Percentiles rank a stretch among this genome's conserved stretches.
Conservation (phyloP, 2,113 vertebrate species). For the Charina bottae region DNA sequence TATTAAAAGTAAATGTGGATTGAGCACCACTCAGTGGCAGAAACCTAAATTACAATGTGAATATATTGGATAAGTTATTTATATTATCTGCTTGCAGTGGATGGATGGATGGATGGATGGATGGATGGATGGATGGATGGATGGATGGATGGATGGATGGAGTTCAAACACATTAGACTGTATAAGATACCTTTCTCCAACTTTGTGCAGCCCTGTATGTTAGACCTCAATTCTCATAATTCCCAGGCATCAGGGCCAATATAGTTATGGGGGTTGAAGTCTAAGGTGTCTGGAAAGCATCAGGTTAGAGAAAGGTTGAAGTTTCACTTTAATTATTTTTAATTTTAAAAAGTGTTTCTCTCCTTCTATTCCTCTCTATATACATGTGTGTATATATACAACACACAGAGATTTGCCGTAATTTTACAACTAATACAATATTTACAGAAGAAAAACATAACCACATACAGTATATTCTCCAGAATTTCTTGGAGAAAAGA, state of each 20-base stretch:
- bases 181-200: background rate
- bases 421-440: background rate
- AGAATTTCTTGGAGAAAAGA: background rate
- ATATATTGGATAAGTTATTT: background rate
- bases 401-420: background rate
- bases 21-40: constrained; percentile 68
- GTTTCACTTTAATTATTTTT: background rate
- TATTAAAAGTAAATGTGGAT: background rate
- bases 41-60: background rate
- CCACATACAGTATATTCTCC: background rate
- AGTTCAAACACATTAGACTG: background rate
- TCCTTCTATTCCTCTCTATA: background rate
- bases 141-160: background rate
- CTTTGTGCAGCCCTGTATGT: background rate
- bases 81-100: background rate
- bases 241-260: background rate
- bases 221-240: background rate
- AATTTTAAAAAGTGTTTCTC: background rate
- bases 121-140: background rate
- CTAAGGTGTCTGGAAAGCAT: background rate
- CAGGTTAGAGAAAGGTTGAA: background rate
- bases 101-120: background rate
- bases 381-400: background rate
- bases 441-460: background rate
- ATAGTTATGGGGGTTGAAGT: background rate